These are phyloP conservation scores for Oryzaephilus surinamensis DNA, from an alignment of 1,140 invertebrate genomes.

Conservation along the genomic window DNA sequence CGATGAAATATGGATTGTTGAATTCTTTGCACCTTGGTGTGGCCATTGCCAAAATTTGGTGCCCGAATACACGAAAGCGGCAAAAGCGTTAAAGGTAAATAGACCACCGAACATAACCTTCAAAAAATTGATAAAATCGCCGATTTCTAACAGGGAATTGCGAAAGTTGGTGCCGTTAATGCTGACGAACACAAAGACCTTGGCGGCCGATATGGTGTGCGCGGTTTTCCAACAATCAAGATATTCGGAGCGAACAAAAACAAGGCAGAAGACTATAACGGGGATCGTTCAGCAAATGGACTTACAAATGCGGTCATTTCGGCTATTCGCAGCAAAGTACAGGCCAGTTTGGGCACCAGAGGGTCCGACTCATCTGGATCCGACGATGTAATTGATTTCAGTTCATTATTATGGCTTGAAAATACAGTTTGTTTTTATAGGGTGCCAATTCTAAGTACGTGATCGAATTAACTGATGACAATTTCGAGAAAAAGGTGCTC, in stretches of 20 bases:
- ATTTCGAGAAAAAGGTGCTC: slow-evolving; percentile 80
- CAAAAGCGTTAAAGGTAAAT: slow-evolving; percentile 70
- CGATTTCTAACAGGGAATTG: slow-evolving; percentile 57
- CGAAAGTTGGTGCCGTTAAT: slow-evolving; percentile 90
- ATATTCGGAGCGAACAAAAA: slow-evolving; percentile 84
- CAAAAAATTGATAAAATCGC: slow-evolving; percentile 4
- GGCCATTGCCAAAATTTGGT: slow-evolving; percentile 74
- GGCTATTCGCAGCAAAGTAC: slow-evolving; percentile 58
- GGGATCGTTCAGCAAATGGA: slow-evolving; percentile 71
- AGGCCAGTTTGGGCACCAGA: slow-evolving; percentile 51
- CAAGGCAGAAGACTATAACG: slow-evolving; percentile 79
- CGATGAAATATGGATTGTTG: slow-evolving; percentile 86
- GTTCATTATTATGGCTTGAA: slow-evolving; percentile 7
- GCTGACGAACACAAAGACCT: slow-evolving; percentile 81
- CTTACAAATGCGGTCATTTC: slow-evolving; percentile 76
- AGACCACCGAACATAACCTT: background rate
- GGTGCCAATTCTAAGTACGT: slow-evolving; percentile 6
- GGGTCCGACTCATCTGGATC: slow-evolving; percentile 32
- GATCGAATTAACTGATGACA: slow-evolving; percentile 10
- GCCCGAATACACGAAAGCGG: slow-evolving; percentile 82
- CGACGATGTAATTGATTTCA: background rate
- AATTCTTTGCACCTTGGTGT: slow-evolving; percentile 92
- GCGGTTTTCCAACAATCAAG: slow-evolving; percentile 95
- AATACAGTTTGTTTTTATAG: too few relatives aligned
- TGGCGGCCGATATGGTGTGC: slow-evolving; percentile 68